Base-by-base conservation (phyloP, 2,888 invertebrate species). In the Drosophila austrosaltans region DNA sequence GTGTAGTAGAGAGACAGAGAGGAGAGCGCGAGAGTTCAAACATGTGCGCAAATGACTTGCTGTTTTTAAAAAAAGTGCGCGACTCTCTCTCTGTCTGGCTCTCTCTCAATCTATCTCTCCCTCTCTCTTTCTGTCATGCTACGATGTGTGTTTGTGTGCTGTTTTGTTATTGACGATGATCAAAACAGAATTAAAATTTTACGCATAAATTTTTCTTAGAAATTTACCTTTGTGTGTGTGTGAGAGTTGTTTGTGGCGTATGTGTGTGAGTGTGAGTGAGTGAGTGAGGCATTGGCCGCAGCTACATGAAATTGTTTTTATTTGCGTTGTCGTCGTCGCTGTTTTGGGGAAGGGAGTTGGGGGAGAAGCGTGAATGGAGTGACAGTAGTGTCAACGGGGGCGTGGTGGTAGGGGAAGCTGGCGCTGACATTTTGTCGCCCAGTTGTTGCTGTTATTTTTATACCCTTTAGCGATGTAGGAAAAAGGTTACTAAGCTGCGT, bases 131-230 rank as follows among this genome's bases (percentile, higher is more conserved):
- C 36, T 30, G 25, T 44, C 8, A 40, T 20, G 30, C 66, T 8
- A 1, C 3, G 62, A 66, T 66, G 58, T 56, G 39, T 56, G 65
- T 56, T 62, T 65, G 59, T 75, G 74, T 69, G 63, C 74, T 71
- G 76, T 69, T 80, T 82, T 81, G 87, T 81, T 81, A 78, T 88
- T 78, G 85, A 89, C 78, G 86, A 87, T 89, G 86, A 87, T 89
- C 87, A 87, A 89, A 89, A 85, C 85, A 85, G 88, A 88, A 85
- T 85, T 85, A 89, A 88, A 88, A 89, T 81, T 86, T 77, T 88
- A 84, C 84, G 88, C 88, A 86, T 89, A 86, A 77, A 86, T 76
- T 87, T 86, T 84, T 89, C 82, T 89, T 69, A 79, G 83, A 79
- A 88, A 86, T 77, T 78, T 74, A 75, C 57, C 54, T 63, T 57